Percentiles rank a stretch among this genome's conserved stretches.
Conservation (phyloP, 2,113 vertebrate genomes). For the Promerops cafer region DNA sequence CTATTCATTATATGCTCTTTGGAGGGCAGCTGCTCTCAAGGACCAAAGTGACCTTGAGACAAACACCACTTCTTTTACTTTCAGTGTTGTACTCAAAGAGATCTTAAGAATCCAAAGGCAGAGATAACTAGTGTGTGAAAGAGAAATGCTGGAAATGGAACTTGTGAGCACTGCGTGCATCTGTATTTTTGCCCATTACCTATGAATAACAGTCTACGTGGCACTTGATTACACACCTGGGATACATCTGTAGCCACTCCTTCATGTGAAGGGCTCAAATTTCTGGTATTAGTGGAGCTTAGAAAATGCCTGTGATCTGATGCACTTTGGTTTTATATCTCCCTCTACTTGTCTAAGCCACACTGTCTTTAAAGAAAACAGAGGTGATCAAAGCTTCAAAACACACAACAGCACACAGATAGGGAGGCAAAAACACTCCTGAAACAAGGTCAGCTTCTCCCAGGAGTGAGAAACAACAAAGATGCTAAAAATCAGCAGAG, state of each 20-base stretch:
- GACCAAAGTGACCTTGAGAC: neutral
- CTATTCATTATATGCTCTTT: neutral
- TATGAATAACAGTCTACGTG: rapidly evolving
- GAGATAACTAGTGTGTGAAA: neutral
- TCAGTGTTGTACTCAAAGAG: neutral
- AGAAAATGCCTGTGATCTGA: neutral
- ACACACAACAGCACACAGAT: neutral
- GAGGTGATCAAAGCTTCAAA: neutral
- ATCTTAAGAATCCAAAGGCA: neutral
- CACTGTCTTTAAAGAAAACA: neutral
- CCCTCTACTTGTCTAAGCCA: neutral
- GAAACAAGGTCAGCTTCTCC: neutral
- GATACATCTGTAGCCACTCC: neutral
- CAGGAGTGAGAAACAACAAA: neutral
- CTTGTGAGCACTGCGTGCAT: neutral
- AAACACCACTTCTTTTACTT: neutral
- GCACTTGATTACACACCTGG: neutral
- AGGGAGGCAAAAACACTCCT: neutral
- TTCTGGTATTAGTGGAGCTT: neutral
- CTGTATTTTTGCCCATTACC: neutral
- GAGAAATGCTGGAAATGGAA: neutral
- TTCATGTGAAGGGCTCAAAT: neutral
- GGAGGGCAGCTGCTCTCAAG: neutral
- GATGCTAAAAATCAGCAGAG: neutral
- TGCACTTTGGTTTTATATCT: neutral